Conservation (phyloP, 2,888 invertebrate species). For the Sisyra nigra region DNA sequence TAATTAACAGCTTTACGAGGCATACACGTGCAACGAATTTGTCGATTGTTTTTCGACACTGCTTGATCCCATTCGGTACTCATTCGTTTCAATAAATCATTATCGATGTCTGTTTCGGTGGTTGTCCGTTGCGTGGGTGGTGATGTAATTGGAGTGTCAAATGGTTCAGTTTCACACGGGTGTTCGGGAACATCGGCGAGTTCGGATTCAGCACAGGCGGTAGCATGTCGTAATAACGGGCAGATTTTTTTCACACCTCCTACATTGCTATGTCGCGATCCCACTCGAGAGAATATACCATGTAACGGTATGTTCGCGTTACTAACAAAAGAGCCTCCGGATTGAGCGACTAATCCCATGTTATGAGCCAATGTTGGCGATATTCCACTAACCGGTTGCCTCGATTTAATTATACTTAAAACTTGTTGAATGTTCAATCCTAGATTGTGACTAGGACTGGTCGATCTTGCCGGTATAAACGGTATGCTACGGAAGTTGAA, state of each 20-base stretch:
- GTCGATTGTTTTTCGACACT: background rate
- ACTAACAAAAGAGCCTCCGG: slow-evolving; percentile 14
- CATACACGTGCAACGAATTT: slow-evolving; percentile 3
- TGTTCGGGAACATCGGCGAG: background rate
- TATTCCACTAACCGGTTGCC: slow-evolving; percentile 22
- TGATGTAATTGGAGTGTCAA: background rate
- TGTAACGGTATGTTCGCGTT: slow-evolving; percentile 18
- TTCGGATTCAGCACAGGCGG: background rate
- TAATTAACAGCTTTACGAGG: background rate
- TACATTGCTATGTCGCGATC: slow-evolving; percentile 20
- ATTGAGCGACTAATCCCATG: slow-evolving; percentile 26
- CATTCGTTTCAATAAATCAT: slow-evolving; percentile 1
- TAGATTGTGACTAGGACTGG: slow-evolving; percentile 40
- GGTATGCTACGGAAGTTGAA: slow-evolving; percentile 37
- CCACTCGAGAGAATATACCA: slow-evolving; percentile 21
- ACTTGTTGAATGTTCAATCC: slow-evolving; percentile 5
- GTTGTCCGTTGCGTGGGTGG: background rate
- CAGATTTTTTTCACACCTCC: slow-evolving; percentile 14
- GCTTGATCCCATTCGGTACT: slow-evolving; percentile 8
- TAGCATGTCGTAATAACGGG: slow-evolving; percentile 3
- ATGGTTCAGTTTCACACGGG: background rate
- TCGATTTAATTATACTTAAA: slow-evolving; percentile 12
- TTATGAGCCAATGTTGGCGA: slow-evolving; percentile 28
- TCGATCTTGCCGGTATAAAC: slow-evolving; percentile 42
- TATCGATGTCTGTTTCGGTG: background rate